Evolutionary conservation across 1,140 invertebrate genomes (phyloP).

Genomic region (Caerostris extrusa): DNA sequence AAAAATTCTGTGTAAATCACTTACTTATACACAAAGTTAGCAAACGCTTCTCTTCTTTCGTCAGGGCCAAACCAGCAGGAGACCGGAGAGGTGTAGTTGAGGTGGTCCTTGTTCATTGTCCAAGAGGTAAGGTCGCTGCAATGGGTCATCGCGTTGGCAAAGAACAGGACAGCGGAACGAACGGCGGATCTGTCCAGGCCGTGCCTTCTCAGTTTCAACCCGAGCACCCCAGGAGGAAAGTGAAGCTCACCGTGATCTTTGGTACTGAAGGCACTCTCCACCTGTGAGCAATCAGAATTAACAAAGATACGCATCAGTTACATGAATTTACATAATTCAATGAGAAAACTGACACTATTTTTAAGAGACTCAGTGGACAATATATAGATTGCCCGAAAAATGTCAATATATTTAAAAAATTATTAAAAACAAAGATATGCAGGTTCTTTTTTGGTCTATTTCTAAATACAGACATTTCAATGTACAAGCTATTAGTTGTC

Average conservation of each 20-base stretch:
- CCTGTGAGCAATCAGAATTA: background rate
- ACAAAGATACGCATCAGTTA: no score
- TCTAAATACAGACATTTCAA: no score
- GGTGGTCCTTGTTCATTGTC: conserved; percentile 34
- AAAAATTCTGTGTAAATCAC: background rate
- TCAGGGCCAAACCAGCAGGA: conserved; percentile 69
- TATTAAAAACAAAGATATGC: no score
- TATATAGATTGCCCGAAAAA: no score
- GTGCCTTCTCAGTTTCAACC: conserved; percentile 28
- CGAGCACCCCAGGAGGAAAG: conserved; percentile 57
- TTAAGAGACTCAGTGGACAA: no score
- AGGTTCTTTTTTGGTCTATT: no score
- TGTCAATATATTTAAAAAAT: no score
- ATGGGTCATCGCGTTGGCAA: conserved; percentile 2
- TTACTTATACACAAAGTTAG: conserved; percentile 50
- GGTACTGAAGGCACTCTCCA: conserved; percentile 69
- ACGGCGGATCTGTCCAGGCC: conserved; percentile 10
- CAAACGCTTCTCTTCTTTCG: conserved; percentile 61
- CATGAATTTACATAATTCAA: no score
- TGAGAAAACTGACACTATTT: no score
- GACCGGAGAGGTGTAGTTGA: conserved; percentile 54
- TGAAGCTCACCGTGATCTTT: background rate
- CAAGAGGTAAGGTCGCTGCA: conserved; percentile 24
- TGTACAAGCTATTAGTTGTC: no score
- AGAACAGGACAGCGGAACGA: conserved; percentile 51